Evolutionary conservation across 2,888 invertebrate genomes (phyloP).

Genomic region (Agrochola macilenta): DNA sequence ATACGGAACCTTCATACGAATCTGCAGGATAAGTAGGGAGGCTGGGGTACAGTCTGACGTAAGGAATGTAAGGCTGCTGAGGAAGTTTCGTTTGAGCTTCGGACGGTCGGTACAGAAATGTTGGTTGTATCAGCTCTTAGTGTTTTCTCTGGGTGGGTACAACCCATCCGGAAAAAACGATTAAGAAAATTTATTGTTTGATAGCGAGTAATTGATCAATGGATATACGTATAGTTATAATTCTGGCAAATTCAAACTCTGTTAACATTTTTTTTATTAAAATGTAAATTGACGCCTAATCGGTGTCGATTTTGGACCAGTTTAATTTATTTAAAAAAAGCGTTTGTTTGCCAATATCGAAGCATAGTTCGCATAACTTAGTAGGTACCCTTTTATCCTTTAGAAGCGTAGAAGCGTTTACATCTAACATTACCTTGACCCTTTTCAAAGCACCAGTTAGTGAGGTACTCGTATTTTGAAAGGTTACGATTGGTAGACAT

Average conservation of each 20-base stretch:
- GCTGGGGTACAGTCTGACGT: background rate
- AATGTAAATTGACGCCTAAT: background rate
- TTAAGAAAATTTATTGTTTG: background rate
- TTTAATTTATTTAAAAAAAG: background rate
- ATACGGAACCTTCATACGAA: slow-evolving; percentile 60
- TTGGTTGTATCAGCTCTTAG: background rate
- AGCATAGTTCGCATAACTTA: background rate
- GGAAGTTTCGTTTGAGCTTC: background rate
- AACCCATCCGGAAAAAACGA: no score
- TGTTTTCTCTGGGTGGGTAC: background rate
- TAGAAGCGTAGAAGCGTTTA: background rate
- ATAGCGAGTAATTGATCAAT: no score
- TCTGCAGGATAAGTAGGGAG: slow-evolving; percentile 54
- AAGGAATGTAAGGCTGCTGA: background rate
- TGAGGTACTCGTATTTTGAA: background rate
- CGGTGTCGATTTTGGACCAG: background rate
- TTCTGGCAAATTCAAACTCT: no score
- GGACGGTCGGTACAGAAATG: background rate
- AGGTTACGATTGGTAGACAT: background rate
- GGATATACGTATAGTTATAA: no score
- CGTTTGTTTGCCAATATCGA: background rate
- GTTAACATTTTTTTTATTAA: background rate
- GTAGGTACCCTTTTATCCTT: background rate
- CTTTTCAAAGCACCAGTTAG: background rate
- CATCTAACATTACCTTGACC: background rate